Percentiles rank a stretch among this genome's conserved stretches.
Evolutionary conservation across 2,113 vertebrate genomes (phyloP).

Genomic region (Melanocharis versteri): DNA sequence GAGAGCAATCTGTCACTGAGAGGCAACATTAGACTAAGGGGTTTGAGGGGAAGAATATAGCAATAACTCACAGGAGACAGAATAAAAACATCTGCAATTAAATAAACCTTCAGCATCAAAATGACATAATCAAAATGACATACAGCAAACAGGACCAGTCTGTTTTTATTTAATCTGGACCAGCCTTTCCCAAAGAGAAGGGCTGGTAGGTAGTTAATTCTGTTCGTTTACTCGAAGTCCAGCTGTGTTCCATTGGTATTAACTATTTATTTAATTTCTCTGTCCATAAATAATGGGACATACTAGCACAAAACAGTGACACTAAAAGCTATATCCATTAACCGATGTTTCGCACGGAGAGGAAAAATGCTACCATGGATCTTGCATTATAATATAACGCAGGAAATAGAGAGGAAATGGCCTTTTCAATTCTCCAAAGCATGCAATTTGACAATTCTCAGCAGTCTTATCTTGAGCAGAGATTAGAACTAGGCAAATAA

Average conservation of each 20-base stretch:
- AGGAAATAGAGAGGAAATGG: neutral
- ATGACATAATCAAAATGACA: neutral
- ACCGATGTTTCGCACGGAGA: neutral
- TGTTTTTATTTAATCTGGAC: neutral
- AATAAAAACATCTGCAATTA: neutral
- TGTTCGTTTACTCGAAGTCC: neutral
- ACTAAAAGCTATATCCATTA: conserved; percentile 7
- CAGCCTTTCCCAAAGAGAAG: neutral
- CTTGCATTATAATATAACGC: neutral
- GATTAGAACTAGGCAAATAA: conserved; percentile 32
- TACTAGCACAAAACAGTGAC: neutral
- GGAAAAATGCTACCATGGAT: neutral
- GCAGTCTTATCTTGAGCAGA: neutral
- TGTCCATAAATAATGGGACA: neutral
- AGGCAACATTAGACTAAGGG: neutral
- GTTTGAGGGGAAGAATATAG: neutral
- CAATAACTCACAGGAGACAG: neutral
- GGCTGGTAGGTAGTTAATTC: neutral
- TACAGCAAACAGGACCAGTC: neutral
- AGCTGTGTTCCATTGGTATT: neutral
- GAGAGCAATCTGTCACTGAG: neutral
- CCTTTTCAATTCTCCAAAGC: neutral
- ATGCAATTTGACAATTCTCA: conserved; percentile 1
- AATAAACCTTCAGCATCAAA: neutral
- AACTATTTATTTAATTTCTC: conserved; percentile 9